Evolutionary conservation across 2,113 vertebrate species (phyloP).

Genomic region (Lophotis ruficrista): DNA sequence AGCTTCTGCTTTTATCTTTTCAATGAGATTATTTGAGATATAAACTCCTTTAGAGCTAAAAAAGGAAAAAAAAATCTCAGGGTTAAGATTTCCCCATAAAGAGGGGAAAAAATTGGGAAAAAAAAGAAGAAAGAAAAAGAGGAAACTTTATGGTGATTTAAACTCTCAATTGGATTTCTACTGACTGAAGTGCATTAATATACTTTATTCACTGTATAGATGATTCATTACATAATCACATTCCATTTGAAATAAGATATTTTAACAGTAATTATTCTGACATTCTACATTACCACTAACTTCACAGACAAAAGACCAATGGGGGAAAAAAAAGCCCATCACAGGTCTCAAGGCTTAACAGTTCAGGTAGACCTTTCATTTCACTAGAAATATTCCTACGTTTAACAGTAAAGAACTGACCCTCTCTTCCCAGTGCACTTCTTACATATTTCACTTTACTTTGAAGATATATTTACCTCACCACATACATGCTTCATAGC

Average conservation of each 20-base stretch:
- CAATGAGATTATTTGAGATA: background rate
- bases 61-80: background rate
- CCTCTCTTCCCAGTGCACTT: background rate
- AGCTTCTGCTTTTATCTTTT: background rate
- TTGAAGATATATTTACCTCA: background rate
- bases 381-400: background rate
- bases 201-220: background rate
- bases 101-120: rapidly evolving
- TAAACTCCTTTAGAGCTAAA: background rate
- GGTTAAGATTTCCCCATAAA: background rate
- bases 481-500: background rate
- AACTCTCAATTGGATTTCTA: background rate
- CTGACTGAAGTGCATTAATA: background rate
- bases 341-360: background rate
- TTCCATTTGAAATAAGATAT: background rate
- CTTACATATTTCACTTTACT: background rate
- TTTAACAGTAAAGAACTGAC: background rate
- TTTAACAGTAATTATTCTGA: conserved; percentile 6
- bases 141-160: background rate
- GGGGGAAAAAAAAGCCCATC: background rate
- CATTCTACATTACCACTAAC: conserved; percentile 4
- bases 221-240: background rate
- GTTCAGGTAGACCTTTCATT: background rate
- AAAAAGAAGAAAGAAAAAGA: background rate
- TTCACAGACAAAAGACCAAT: background rate